Percentiles rank a stretch among this genome's conserved stretches.
These are phyloP conservation scores for Phortica magna DNA, from an alignment of 2,888 invertebrate species.

Conservation along the genomic window DNA sequence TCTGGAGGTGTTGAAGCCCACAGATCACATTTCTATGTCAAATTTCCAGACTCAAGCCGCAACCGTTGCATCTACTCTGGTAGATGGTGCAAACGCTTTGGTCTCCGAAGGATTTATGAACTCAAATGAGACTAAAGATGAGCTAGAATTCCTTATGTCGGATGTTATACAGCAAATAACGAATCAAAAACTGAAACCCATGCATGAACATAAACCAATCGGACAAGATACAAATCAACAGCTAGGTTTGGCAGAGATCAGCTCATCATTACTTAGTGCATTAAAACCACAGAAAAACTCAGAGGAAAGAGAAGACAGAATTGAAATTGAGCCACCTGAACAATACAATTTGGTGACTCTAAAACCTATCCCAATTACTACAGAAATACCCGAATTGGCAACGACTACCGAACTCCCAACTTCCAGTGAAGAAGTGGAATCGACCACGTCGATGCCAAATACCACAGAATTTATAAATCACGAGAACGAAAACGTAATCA, in stretches of 20 bases:
- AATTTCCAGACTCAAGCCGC: constrained; percentile 77
- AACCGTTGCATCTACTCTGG: constrained; percentile 76
- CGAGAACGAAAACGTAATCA: constrained; percentile 42
- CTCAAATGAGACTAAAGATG: constrained; percentile 72
- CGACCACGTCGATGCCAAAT: constrained; percentile 52
- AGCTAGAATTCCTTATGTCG: constrained; percentile 74
- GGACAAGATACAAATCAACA: constrained; percentile 61
- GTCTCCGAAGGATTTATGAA: constrained; percentile 58
- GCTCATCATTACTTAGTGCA: constrained; percentile 63
- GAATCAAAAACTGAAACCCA: constrained; percentile 39
- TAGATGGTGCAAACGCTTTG: constrained; percentile 67
- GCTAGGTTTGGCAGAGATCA: constrained; percentile 73
- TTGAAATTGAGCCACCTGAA: constrained; percentile 28
- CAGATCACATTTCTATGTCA: constrained; percentile 72
- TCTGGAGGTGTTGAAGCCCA: constrained; percentile 62
- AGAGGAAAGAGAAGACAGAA: not conserved
- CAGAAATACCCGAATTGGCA: not conserved
- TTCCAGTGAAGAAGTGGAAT: constrained; percentile 34
- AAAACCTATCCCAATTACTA: not conserved
- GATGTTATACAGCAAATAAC: constrained; percentile 76
- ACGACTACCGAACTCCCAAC: no score
- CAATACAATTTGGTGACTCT: constrained; percentile 3
- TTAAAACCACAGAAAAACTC: not conserved
- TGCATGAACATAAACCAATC: constrained; percentile 38
- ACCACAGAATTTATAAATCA: constrained; percentile 47